Evolutionary conservation across 37 sponge, comb jelly and placozoan species (phyloP).

Genomic region (Mnemiopsis leidyi): DNA sequence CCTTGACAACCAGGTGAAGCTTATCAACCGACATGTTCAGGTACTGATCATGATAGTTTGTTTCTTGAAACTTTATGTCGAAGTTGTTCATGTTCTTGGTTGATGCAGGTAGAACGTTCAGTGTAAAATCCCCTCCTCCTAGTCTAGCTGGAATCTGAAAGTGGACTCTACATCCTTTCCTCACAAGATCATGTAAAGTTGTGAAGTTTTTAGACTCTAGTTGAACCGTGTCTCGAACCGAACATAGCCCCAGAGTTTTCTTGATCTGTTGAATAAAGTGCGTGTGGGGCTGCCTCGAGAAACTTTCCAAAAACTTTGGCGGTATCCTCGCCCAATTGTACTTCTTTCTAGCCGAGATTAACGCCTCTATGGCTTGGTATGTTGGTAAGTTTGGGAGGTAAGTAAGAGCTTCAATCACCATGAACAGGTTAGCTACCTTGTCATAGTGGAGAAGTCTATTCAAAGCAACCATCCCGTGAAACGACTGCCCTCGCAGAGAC

Average conservation of each 20-base stretch:
- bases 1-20: background rate
- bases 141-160: background rate
- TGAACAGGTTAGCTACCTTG: background rate
- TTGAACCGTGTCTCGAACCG: background rate
- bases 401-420: conserved; percentile 14
- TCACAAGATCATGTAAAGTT: background rate
- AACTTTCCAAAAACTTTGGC: background rate
- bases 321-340: conserved; percentile 16
- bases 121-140: background rate
- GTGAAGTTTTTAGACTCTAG: background rate
- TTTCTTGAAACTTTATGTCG: background rate
- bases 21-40: background rate
- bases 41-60: background rate
- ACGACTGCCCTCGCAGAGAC: background rate
- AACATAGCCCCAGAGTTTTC: background rate
- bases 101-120: background rate
- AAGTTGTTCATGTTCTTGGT: background rate
- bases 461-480: background rate
- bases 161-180: background rate
- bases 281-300: background rate
- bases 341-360: background rate
- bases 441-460: background rate
- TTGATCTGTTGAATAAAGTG: conserved; percentile 20
- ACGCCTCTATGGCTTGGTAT: background rate
- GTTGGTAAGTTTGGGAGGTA: background rate